Evolutionary conservation across 2,888 invertebrate genomes (phyloP).

Genomic region (Sympetrum striolatum): DNA sequence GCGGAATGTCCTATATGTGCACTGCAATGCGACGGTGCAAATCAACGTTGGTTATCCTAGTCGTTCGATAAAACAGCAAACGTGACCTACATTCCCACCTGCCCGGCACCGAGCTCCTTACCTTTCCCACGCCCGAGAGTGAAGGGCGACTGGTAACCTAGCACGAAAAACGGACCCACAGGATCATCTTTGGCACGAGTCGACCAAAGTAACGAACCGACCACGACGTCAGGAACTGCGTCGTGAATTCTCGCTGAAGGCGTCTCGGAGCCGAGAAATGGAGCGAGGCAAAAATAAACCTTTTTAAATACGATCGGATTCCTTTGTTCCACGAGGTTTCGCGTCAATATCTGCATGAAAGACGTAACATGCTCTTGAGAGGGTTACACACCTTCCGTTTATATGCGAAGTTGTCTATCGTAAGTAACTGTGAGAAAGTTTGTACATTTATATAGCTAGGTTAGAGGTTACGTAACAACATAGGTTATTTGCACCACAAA

Average conservation of each 20-base stretch:
- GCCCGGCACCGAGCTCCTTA: not conserved
- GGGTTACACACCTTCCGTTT: too few relatives aligned
- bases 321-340: too few relatives aligned
- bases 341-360: too few relatives aligned
- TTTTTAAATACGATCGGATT: too few relatives aligned
- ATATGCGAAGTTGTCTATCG: too few relatives aligned
- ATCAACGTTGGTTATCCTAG: not conserved
- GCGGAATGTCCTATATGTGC: not conserved
- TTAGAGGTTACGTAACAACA: too few relatives aligned
- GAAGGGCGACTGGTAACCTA: not conserved
- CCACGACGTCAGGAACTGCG: not conserved
- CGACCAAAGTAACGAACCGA: not conserved
- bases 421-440: too few relatives aligned
- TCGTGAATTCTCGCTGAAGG: not conserved
- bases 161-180: not conserved
- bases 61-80: conserved; percentile 6
- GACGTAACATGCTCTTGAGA: too few relatives aligned
- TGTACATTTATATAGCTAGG: too few relatives aligned
- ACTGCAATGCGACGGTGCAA: conserved; percentile 29
- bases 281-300: too few relatives aligned
- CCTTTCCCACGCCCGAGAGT: not conserved
- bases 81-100: conserved; percentile 8
- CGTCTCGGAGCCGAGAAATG: too few relatives aligned
- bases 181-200: not conserved
- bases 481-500: too few relatives aligned